Evolutionary conservation across 53 echinoderm and acorn worm genomes (phyloP).

Genomic region (Astropecten irregularis): DNA sequence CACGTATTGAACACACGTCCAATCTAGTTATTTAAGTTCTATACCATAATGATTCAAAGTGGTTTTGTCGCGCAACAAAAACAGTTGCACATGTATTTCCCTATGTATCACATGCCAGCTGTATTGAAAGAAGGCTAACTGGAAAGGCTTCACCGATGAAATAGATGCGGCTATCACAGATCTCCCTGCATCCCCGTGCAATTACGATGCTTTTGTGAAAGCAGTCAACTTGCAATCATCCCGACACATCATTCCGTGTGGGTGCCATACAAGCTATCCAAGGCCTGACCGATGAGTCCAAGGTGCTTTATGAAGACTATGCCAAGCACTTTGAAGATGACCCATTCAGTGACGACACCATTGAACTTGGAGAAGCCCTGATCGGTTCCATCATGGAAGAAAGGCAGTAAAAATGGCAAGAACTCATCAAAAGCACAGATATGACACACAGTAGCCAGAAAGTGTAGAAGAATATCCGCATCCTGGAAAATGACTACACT

Average conservation of each 20-base stretch:
- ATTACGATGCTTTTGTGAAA: no score
- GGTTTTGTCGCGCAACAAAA: no score
- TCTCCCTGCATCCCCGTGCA: not conserved
- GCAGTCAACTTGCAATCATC: not conserved
- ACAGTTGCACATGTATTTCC: no score
- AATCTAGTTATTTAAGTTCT: no score
- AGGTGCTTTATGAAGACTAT: constrained; percentile 31
- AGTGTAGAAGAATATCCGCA: no score
- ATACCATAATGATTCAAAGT: no score
- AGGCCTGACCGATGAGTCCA: constrained; percentile 15
- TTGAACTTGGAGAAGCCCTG: constrained; percentile 34
- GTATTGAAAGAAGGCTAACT: constrained; percentile 43
- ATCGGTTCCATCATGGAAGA: not conserved
- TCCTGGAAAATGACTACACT: not conserved
- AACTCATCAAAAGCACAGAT: no score
- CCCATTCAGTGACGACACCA: no score
- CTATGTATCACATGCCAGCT: no score
- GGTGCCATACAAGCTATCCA: constrained; percentile 14
- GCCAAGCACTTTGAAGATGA: constrained; percentile 17
- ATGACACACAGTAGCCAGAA: no score
- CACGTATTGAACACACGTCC: no score
- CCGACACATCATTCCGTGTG: not conserved
- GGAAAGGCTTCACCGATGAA: no score
- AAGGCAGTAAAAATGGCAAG: constrained; percentile 34
- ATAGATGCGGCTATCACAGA: constrained; percentile 35